These are phyloP conservation scores for Larimichthys polyactis DNA, from an alignment of 2,113 vertebrate genomes.

Conservation along the genomic window DNA sequence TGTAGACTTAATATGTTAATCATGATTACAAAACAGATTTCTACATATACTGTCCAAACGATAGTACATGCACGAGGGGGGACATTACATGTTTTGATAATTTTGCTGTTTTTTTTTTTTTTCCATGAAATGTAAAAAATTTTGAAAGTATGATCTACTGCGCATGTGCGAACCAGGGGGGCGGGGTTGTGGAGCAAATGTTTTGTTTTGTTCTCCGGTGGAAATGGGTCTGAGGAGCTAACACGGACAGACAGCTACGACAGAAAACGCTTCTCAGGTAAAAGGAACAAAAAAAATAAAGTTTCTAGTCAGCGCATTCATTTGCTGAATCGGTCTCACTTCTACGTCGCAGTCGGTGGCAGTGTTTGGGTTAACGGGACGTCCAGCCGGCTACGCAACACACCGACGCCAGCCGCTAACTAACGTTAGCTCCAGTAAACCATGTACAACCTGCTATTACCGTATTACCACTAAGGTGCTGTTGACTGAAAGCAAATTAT, in stretches of 20 bases:
- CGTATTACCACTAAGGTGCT: too few relatives aligned
- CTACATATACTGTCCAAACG: neutral
- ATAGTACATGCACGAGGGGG: too few relatives aligned
- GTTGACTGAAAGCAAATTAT: neutral
- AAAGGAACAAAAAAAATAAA: neutral
- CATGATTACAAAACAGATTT: neutral
- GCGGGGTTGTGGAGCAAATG: constrained; percentile 26
- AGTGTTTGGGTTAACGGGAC: neutral
- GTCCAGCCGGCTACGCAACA: neutral
- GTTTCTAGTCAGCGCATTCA: neutral
- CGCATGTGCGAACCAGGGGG: constrained; percentile 49
- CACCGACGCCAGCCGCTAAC: constrained; percentile 33
- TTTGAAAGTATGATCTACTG: neutral
- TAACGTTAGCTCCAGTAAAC: neutral
- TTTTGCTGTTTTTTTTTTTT: neutral
- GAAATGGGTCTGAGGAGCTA: constrained; percentile 28
- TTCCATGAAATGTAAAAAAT: too few relatives aligned
- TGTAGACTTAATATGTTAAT: neutral
- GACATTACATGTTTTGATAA: neutral
- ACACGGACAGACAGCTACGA: neutral
- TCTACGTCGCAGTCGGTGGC: neutral
- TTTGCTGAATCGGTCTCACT: neutral
- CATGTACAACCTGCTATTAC: neutral
- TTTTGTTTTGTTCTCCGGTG: constrained; percentile 24
- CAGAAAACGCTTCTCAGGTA: constrained; percentile 35